Conservation (phyloP, 92 coral and sea anemone species). For the Epizoanthus fatuus region DNA sequence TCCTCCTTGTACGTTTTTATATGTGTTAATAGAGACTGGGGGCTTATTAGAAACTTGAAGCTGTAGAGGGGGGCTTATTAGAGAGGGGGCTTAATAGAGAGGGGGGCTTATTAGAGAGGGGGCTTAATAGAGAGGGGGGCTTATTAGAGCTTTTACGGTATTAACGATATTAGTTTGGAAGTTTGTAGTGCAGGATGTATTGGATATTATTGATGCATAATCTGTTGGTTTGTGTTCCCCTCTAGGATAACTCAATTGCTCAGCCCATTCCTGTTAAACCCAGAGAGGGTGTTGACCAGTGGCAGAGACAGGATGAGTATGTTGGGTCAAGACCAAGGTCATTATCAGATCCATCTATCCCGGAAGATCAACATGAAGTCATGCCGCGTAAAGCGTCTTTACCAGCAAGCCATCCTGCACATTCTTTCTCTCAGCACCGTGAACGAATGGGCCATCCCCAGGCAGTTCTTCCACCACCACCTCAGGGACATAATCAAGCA, state of each 20-base stretch:
- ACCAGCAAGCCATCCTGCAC: conserved; percentile 36
- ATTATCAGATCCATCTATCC: conserved; percentile 75
- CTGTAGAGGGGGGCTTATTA: too few species aligned
- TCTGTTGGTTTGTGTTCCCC: background rate
- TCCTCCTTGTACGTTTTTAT: too few species aligned
- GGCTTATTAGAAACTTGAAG: too few species aligned
- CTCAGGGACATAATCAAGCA: conserved; percentile 14
- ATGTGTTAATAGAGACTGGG: too few species aligned
- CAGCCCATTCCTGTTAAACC: conserved; percentile 55
- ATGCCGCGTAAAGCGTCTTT: conserved; percentile 44
- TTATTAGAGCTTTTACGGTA: too few species aligned
- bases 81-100: too few species aligned
- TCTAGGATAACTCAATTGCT: background rate
- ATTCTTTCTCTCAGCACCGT: background rate
- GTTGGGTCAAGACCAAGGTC: conserved; percentile 62
- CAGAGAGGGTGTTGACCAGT: conserved; percentile 17
- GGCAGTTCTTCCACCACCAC: conserved; percentile 23
- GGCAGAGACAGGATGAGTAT: conserved; percentile 27
- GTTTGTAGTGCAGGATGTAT: too few species aligned
- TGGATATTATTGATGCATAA: background rate
- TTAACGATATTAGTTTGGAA: too few species aligned
- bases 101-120: too few species aligned
- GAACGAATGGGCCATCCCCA: conserved; percentile 1
- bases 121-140: too few species aligned
- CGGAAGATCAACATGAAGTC: conserved; percentile 59